Evolutionary conservation across 2,888 invertebrate genomes (phyloP).

Genomic region (Ophion ellenae): DNA sequence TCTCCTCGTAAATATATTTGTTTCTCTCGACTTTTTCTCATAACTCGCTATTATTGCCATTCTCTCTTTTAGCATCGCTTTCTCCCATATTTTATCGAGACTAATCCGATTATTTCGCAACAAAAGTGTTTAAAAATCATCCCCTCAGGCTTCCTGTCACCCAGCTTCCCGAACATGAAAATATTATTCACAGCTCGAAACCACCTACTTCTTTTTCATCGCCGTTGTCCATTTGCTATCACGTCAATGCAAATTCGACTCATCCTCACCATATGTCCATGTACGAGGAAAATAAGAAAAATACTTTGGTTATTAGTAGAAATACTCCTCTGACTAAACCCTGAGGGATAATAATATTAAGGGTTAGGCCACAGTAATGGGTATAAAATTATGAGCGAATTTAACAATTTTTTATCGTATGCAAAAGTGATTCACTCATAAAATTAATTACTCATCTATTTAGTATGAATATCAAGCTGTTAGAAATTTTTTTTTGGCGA

Average conservation of each 20-base stretch:
- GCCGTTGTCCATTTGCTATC: not conserved
- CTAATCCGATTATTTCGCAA: conserved; percentile 8
- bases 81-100: conserved; percentile 10
- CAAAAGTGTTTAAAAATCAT: conserved; percentile 11
- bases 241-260: not conserved
- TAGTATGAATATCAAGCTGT: no score
- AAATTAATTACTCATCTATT: no score
- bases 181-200: not conserved
- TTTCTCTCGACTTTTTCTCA: conserved; percentile 25
- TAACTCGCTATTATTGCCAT: conserved; percentile 18
- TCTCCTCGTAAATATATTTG: conserved; percentile 27
- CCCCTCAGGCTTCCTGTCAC: not conserved
- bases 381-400: no score
- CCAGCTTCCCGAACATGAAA: not conserved
- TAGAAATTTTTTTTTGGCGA: no score
- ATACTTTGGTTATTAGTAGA: not conserved
- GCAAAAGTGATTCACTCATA: no score
- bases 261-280: not conserved
- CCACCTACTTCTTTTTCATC: no score
- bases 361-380: no score
- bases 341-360: not conserved
- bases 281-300: not conserved
- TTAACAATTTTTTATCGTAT: no score
- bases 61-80: not conserved
- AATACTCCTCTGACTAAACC: not conserved